Conservation (phyloP, 1,140 invertebrate species). For the Leptopilina boulardi region DNA sequence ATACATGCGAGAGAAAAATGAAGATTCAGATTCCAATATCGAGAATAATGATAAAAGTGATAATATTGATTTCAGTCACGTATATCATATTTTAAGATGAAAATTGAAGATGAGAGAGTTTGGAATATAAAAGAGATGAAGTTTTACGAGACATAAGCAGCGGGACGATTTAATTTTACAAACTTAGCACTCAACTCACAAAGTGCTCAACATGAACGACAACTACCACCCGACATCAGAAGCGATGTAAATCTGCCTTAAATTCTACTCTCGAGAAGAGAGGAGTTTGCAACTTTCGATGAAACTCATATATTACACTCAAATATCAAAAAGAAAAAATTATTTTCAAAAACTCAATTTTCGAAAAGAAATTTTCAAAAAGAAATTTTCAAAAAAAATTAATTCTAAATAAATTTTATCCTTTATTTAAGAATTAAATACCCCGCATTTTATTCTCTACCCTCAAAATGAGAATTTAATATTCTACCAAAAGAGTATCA, state of each 20-base stretch:
- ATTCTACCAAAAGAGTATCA: too few species aligned
- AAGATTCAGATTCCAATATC: not conserved
- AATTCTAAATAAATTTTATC: not conserved
- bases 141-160: conserved; percentile 18
- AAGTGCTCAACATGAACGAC: conserved; percentile 43
- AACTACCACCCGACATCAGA: conserved; percentile 13
- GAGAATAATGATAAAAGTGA: not conserved
- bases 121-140: conserved; percentile 33
- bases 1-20: not conserved
- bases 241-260: conserved; percentile 13
- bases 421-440: too few species aligned
- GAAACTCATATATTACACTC: not conserved
- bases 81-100: not conserved
- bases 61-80: conserved; percentile 5
- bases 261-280: conserved; percentile 4
- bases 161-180: conserved; percentile 49
- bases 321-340: not conserved
- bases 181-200: conserved; percentile 44
- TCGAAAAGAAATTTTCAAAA: not conserved
- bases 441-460: too few species aligned
- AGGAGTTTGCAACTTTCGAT: conserved; percentile 43
- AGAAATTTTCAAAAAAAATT: not conserved
- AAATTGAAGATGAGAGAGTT: conserved; percentile 1
- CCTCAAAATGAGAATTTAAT: too few species aligned
- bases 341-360: not conserved